Evolutionary conservation across 2,113 vertebrate species (phyloP).

Genomic region (Proteles cristata): DNA sequence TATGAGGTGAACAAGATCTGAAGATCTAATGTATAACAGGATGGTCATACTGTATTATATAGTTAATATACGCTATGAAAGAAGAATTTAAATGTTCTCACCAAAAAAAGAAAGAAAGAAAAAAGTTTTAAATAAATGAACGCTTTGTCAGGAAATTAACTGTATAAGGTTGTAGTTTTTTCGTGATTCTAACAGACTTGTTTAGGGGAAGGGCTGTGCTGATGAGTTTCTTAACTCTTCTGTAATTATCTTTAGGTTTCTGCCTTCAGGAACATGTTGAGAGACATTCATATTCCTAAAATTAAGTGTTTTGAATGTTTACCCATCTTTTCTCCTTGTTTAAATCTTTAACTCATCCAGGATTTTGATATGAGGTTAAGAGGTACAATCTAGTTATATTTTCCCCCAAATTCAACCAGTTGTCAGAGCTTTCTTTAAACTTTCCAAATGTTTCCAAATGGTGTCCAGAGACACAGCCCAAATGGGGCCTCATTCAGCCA

Average conservation of each 20-base stretch:
- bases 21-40: not conserved
- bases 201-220: not conserved
- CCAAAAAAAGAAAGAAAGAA: not conserved
- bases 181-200: not conserved
- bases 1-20: not conserved
- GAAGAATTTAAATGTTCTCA: not conserved
- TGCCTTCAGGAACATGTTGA: not conserved
- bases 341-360: constrained; percentile 14
- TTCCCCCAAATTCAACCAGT: constrained; percentile 1
- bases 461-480: constrained; percentile 25
- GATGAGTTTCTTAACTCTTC: not conserved
- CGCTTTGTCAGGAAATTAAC: not conserved
- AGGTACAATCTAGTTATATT: constrained; percentile 15
- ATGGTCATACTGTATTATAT: not conserved
- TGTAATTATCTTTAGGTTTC: not conserved
- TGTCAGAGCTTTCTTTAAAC: constrained; percentile 29
- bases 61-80: not conserved
- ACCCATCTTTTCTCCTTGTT: constrained; percentile 18
- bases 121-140: not conserved
- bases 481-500: constrained; percentile 39
- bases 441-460: constrained; percentile 51
- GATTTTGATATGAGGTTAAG: constrained; percentile 25
- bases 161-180: not conserved
- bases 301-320: not conserved
- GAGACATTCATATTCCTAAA: not conserved